phyloP scores from a whole-genome alignment of 1,140 invertebrate genomes.

The Drosophila trapezifrons region DNA sequence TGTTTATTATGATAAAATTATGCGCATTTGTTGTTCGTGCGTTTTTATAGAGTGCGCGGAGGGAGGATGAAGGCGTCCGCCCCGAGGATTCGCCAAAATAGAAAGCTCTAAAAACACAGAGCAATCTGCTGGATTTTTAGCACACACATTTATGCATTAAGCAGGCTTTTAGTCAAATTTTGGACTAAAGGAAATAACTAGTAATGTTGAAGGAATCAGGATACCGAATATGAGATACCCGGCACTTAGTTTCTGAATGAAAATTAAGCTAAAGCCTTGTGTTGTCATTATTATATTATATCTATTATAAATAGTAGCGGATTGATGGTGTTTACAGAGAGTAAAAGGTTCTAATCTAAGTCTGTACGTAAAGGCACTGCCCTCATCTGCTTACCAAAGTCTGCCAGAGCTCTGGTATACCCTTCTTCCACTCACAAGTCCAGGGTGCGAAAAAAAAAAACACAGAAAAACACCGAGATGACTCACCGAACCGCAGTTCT shows the following conservation, averaged over 20 bases:
- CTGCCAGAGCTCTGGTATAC: too few species aligned
- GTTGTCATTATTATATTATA: too few species aligned
- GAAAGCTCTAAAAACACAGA: conserved; percentile 17
- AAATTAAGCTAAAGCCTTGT: neutral
- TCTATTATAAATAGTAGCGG: too few species aligned
- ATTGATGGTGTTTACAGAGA: too few species aligned
- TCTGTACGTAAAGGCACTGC: too few species aligned
- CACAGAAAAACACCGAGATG: neutral
- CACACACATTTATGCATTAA: conserved; percentile 41
- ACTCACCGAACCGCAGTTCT: conserved; percentile 1
- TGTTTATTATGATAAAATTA: conserved; percentile 82
- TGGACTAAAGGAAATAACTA: neutral
- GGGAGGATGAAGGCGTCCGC: too few species aligned
- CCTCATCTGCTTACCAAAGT: too few species aligned
- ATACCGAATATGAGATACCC: neutral
- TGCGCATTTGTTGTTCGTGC: conserved; percentile 66
- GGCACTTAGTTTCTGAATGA: neutral
- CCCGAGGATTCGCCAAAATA: conserved; percentile 10
- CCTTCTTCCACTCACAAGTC: too few species aligned
- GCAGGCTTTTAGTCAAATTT: conserved; percentile 42
- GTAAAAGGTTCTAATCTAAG: too few species aligned
- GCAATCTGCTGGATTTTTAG: conserved; percentile 11
- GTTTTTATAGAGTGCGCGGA: conserved; percentile 46
- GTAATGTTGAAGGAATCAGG: too few species aligned
- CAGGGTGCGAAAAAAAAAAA: neutral